Base-by-base conservation (phyloP, 2,797 vertebrate genomes). In the Tadarida brasiliensis region DNA sequence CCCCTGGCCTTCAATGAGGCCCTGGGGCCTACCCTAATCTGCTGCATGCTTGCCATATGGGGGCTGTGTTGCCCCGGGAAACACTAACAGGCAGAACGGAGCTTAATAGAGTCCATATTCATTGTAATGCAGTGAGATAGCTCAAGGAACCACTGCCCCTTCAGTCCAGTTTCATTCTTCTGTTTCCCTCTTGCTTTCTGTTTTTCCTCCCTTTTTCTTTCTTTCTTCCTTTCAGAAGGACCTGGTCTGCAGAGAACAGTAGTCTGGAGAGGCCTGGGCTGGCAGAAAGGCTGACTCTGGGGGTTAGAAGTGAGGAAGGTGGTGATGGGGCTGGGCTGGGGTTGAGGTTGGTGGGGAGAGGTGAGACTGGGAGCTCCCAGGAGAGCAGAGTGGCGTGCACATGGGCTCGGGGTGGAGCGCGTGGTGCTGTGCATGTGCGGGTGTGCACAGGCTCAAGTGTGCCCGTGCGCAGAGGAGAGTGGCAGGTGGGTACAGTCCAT, bases 101-200 rank as follows among this genome's bases (percentile, higher is more conserved):
- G 99, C 99, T 99, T 99, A 99, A 99, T 99, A 99, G 99, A 99
- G 99, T 99, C 99, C 99, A 99, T 99, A 99, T 99, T 99, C 99
- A 99, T 99, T 99, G 99, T 99, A 99, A 99, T 99, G 99, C 99
- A 99, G 99, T 99, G 99, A 99, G 99, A 99, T 99, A 98, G 98
- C 98, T 98, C 97, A 96, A 98, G 98, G 98, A 98, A 98, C 99
- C 99, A 99, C 99, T 99, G 99, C 99, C 99, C 99, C 98, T 98
- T 96, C 96, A 98, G 99, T 98, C 98, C 98, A 83, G 97, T 98
- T 98, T 98, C 98, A 98, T 99, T 99, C 98, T 98, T 98, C 97
- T 95, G 94, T 91, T 98, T 97, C 97, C 97, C 95, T 97, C 98
- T 98, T 98, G 97, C 97, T 98, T 97, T 98, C 93, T 97, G 96